These are phyloP conservation scores for Trogon surrucura DNA, from an alignment of 2,113 vertebrate genomes.

Conservation along the genomic window DNA sequence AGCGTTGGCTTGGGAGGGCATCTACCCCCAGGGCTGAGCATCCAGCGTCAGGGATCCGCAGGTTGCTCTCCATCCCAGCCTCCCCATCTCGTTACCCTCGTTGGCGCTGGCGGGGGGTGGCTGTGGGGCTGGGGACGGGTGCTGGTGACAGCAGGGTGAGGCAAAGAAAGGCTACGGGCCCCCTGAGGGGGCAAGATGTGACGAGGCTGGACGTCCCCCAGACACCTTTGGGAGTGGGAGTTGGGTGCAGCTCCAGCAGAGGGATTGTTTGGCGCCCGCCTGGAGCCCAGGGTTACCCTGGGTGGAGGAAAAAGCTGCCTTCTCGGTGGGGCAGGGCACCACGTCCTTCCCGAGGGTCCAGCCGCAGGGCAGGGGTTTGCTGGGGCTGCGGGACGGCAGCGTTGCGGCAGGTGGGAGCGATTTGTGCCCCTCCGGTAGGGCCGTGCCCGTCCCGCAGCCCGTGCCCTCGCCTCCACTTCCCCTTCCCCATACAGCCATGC, in stretches of 20 bases:
- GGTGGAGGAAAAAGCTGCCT: neutral
- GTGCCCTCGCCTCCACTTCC: neutral
- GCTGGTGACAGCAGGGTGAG: neutral
- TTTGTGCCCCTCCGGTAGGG: neutral
- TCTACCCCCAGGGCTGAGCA: neutral
- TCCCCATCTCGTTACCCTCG: fast-evolving
- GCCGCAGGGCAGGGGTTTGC: neutral
- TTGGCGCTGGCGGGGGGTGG: fast-evolving
- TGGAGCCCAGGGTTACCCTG: neutral
- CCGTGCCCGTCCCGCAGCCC: fast-evolving
- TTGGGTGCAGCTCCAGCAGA: neutral
- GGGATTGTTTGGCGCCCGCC: neutral
- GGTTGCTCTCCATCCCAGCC: neutral
- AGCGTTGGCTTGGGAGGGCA: too few species aligned
- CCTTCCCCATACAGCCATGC: neutral
- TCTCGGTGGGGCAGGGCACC: fast-evolving
- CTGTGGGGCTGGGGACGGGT: fast-evolving
- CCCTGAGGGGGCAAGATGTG: fast-evolving
- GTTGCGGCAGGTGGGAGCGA: fast-evolving
- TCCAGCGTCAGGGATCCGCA: fast-evolving
- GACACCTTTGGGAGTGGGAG: neutral
- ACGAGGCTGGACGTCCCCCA: neutral
- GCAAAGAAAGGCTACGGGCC: neutral
- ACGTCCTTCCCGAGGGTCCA: fast-evolving
- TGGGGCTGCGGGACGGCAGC: fast-evolving